Evolutionary conservation across 1,140 invertebrate species (phyloP).

Genomic region (Caenorhabditis briggsae): DNA sequence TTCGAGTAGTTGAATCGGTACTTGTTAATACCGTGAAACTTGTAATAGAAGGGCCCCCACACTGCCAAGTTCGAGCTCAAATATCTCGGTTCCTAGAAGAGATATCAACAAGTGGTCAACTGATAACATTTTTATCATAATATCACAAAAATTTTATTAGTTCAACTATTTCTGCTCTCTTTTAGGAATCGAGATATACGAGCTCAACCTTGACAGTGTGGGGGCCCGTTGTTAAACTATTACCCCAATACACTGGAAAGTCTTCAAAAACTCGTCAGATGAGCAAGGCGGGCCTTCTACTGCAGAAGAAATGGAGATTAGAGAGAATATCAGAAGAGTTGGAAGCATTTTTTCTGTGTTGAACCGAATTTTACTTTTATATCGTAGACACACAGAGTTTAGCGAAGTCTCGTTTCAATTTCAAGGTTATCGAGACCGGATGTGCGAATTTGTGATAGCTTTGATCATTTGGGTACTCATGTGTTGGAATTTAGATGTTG

Average conservation of each 20-base stretch:
- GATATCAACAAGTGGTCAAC: too few relatives aligned
- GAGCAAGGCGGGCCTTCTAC: not conserved
- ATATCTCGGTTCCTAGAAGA: too few relatives aligned
- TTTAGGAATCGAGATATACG: too few relatives aligned
- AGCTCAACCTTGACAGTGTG: too few relatives aligned
- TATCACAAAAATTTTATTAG: too few relatives aligned
- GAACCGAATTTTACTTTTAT: not conserved
- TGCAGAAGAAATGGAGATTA: not conserved
- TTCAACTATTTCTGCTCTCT: too few relatives aligned
- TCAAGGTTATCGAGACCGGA: not conserved
- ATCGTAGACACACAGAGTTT: not conserved
- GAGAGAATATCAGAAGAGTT: not conserved
- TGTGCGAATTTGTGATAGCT: not conserved
- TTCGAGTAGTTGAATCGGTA: not conserved
- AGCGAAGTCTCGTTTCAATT: not conserved
- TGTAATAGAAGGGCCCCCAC: not conserved
- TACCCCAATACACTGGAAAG: conserved; percentile 21
- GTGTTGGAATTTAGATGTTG: not conserved
- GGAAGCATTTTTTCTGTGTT: not conserved
- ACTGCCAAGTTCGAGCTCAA: too few relatives aligned
- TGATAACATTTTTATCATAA: too few relatives aligned
- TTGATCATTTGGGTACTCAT: not conserved
- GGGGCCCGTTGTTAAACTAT: too few relatives aligned
- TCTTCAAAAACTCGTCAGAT: not conserved
- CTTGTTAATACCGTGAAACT: not conserved